These are phyloP conservation scores for Pheosia gnoma DNA, from an alignment of 2,888 invertebrate genomes.

Conservation along the genomic window DNA sequence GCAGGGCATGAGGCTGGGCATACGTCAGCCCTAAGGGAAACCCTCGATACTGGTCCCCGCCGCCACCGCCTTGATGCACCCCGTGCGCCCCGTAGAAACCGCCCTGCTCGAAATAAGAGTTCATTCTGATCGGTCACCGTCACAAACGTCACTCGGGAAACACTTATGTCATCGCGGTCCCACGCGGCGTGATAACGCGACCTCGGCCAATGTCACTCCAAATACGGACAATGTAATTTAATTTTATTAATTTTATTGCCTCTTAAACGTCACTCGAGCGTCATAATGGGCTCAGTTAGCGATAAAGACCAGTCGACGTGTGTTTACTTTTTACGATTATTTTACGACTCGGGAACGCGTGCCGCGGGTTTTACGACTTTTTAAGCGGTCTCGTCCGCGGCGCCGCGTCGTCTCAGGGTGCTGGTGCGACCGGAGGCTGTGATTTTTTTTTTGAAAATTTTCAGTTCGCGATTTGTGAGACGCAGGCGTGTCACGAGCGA, in stretches of 20 bases:
- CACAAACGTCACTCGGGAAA: constrained; percentile 76
- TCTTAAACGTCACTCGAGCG: constrained; percentile 83
- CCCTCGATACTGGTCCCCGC: constrained; percentile 93
- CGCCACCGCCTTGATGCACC: constrained; percentile 88
- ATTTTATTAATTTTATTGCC: constrained; percentile 83
- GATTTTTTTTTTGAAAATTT: constrained; percentile 46
- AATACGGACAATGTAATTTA: constrained; percentile 74
- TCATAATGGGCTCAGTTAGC: constrained; percentile 81
- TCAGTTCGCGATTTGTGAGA: constrained; percentile 50
- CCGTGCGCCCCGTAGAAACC: constrained; percentile 97
- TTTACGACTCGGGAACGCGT: constrained; percentile 80
- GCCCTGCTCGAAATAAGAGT: constrained; percentile 98
- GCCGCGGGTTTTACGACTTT: constrained; percentile 81
- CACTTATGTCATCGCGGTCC: constrained; percentile 82
- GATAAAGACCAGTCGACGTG: constrained; percentile 81
- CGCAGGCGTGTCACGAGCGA: constrained; percentile 70
- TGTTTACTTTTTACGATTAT: constrained; percentile 85
- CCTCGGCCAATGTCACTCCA: constrained; percentile 78
- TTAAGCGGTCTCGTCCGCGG: constrained; percentile 72
- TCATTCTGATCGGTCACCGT: constrained; percentile 87
- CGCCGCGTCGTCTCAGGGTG: constrained; percentile 62
- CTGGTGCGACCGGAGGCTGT: constrained; percentile 37
- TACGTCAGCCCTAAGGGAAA: constrained; percentile 95
- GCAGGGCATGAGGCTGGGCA: constrained; percentile 91
- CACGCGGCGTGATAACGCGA: constrained; percentile 78